Conservation (phyloP, 2,888 invertebrate genomes). For the Pinctada fucata region DNA sequence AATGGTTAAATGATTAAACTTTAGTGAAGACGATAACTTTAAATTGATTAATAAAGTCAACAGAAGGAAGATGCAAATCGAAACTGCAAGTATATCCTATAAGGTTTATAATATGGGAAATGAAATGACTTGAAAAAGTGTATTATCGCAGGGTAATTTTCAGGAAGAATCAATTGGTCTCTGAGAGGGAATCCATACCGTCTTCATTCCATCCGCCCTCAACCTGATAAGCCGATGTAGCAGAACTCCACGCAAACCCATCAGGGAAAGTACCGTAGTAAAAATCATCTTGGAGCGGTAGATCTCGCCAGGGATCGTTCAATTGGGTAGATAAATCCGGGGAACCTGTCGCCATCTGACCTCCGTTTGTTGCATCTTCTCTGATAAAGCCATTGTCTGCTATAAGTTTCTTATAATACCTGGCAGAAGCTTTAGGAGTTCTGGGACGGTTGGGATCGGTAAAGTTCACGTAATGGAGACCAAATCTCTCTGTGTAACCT, state of each 20-base stretch:
- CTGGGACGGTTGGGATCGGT: constrained; percentile 82
- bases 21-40: too few relatives aligned
- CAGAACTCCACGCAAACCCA: constrained; percentile 70
- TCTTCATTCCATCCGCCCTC: constrained; percentile 80
- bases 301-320: too few relatives aligned
- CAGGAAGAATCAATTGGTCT: too few relatives aligned
- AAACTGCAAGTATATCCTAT: too few relatives aligned
- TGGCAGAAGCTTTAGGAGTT: constrained; percentile 82
- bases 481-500: constrained; percentile 85
- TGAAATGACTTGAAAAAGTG: too few relatives aligned
- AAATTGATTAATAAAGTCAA: too few relatives aligned
- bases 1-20: too few relatives aligned
- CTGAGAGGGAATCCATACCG: constrained; percentile 29
- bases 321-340: too few relatives aligned
- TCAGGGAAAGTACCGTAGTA: constrained; percentile 61
- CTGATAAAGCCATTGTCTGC: constrained; percentile 57
- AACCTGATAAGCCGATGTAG: constrained; percentile 81
- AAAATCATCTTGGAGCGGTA: constrained; percentile 41
- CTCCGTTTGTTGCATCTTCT: background rate
- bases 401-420: constrained; percentile 60
- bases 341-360: too few relatives aligned
- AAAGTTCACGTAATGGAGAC: constrained; percentile 86
- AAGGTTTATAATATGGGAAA: too few relatives aligned
- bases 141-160: too few relatives aligned
- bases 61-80: too few relatives aligned